Evolutionary conservation across 1,140 invertebrate species (phyloP).

Genomic region (Drosophila teissieri): DNA sequence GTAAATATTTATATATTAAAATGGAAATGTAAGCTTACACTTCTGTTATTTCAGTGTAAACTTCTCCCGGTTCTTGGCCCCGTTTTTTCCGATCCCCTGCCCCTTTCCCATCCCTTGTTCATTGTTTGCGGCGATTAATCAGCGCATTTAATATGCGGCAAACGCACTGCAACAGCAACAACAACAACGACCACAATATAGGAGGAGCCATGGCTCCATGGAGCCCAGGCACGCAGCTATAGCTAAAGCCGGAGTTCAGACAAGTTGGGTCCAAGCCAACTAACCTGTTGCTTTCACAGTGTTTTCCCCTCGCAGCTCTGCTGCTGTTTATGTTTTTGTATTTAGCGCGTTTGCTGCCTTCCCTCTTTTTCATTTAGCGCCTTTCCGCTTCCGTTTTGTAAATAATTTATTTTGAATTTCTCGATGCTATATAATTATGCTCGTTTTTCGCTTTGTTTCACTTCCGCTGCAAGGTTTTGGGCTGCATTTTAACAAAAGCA

Average conservation of each 20-base stretch:
- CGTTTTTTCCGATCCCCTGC: slow-evolving; percentile 35
- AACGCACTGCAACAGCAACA: slow-evolving; percentile 52
- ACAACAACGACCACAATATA: neutral
- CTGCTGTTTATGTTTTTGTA: slow-evolving; percentile 12
- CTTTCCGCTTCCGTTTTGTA: slow-evolving; percentile 59
- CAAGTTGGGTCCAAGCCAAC: slow-evolving; percentile 44
- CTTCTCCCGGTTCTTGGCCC: slow-evolving; percentile 40
- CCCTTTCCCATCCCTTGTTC: slow-evolving; percentile 25
- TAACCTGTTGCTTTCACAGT: slow-evolving; percentile 44
- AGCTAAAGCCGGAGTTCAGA: slow-evolving; percentile 39
- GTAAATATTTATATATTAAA: neutral
- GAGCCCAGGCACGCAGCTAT: slow-evolving; percentile 15
- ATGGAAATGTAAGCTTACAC: no score
- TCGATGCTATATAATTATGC: slow-evolving; percentile 34
- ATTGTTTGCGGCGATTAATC: slow-evolving; percentile 75
- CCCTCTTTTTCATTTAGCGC: slow-evolving; percentile 33
- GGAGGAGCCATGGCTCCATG: slow-evolving; percentile 7
- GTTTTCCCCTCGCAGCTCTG: neutral
- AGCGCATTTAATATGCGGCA: slow-evolving; percentile 65
- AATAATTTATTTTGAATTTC: slow-evolving; percentile 45
- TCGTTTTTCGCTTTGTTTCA: slow-evolving; percentile 42
- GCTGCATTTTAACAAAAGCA: slow-evolving; percentile 16
- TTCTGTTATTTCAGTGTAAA: neutral
- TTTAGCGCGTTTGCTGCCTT: slow-evolving; percentile 30
- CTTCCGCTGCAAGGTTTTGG: slow-evolving; percentile 45